Percentiles rank a stretch among this genome's conserved stretches.
Evolutionary conservation across 2,113 vertebrate genomes (phyloP).

Genomic region (Thalassoma bifasciatum): DNA sequence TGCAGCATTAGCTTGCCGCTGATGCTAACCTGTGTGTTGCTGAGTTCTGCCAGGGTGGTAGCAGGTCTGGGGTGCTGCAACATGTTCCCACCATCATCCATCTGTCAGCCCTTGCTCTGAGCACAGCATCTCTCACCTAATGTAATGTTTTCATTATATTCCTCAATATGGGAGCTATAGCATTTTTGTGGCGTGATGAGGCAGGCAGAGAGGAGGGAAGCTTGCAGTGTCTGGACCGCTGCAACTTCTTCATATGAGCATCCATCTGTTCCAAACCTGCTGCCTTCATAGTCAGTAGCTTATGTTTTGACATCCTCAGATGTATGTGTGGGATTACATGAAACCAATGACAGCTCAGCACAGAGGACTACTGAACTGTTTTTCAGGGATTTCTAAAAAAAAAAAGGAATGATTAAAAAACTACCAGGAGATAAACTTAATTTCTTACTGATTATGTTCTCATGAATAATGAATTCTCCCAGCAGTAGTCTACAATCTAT

Average conservation of each 20-base stretch:
- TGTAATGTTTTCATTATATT: conserved; percentile 72
- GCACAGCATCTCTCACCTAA: conserved; percentile 59
- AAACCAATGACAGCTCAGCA: conserved; percentile 3
- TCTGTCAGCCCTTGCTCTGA: conserved; percentile 64
- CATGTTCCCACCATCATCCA: conserved; percentile 74
- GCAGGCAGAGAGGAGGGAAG: conserved; percentile 39
- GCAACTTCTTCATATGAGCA: conserved; percentile 53
- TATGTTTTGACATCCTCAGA: conserved; percentile 45
- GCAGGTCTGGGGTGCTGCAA: conserved; percentile 69
- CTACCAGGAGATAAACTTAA: neutral
- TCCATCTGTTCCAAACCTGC: conserved; percentile 71
- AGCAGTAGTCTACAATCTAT: neutral
- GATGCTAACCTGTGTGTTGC: conserved; percentile 54
- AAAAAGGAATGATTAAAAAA: conserved; percentile 2
- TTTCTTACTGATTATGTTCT: neutral
- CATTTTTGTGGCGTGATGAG: conserved; percentile 39
- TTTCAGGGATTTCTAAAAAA: no score
- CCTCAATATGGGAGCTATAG: conserved; percentile 66
- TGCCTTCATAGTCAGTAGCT: conserved; percentile 42
- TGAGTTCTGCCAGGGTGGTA: conserved; percentile 69
- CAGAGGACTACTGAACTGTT: neutral
- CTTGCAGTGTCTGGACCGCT: conserved; percentile 39
- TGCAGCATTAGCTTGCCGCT: conserved; percentile 53
- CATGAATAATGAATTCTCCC: neutral
- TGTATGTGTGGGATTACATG: conserved; percentile 34